These are phyloP conservation scores for Marronus borbonicus DNA, from an alignment of 2,888 invertebrate genomes.

Conservation along the genomic window DNA sequence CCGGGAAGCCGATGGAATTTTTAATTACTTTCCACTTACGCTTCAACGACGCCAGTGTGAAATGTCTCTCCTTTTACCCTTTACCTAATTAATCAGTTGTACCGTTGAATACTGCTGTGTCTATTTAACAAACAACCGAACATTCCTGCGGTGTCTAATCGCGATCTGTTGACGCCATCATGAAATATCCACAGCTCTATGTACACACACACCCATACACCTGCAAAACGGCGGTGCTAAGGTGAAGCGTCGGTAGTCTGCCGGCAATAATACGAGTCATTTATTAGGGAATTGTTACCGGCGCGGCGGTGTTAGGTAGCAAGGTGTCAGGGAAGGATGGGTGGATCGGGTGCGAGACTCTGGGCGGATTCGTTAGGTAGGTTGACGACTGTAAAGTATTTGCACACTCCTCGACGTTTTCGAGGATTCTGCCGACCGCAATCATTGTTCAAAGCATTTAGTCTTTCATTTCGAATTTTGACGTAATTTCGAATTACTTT, in stretches of 20 bases:
- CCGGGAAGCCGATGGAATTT: conserved; percentile 59
- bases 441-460: conserved; percentile 35
- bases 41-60: conserved; percentile 59
- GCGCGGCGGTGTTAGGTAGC: conserved; percentile 16
- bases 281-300: conserved; percentile 60
- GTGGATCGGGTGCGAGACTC: conserved; percentile 33
- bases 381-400: conserved; percentile 23
- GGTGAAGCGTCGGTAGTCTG: conserved; percentile 57
- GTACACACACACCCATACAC: conserved; percentile 41
- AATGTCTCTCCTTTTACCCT: conserved; percentile 29
- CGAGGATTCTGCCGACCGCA: conserved; percentile 28
- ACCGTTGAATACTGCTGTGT: conserved; percentile 67
- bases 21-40: conserved; percentile 63
- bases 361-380: conserved; percentile 51
- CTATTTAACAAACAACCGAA: conserved; percentile 66
- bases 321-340: conserved; percentile 5
- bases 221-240: conserved; percentile 59
- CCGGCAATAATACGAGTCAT: conserved; percentile 61
- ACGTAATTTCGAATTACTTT: conserved; percentile 34
- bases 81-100: conserved; percentile 67
- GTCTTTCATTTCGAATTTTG: conserved; percentile 39
- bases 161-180: conserved; percentile 62
- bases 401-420: conserved; percentile 27
- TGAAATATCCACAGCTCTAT: conserved; percentile 58
- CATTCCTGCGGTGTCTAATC: conserved; percentile 65